phyloP scores from a whole-genome alignment of 2,113 vertebrate genomes.

The Chiloscyllium plagiosum region DNA sequence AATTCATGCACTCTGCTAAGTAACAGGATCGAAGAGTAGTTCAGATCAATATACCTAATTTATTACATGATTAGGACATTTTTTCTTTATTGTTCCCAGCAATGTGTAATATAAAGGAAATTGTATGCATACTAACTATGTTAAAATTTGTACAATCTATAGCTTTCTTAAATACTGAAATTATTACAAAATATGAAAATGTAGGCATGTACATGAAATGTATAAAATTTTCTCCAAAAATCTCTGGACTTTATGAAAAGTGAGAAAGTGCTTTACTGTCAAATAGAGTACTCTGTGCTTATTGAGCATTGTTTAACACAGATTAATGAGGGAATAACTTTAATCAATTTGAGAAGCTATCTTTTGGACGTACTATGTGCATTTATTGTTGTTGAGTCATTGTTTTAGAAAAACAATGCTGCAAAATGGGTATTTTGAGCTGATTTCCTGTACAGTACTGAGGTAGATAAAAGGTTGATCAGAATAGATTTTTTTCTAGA shows the following conservation, averaged over 20 bases:
- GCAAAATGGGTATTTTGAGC: constrained; percentile 33
- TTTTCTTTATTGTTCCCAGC: not conserved
- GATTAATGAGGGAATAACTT: not conserved
- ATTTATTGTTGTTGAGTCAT: constrained; percentile 28
- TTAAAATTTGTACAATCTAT: not conserved
- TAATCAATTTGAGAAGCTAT: not conserved
- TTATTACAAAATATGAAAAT: not conserved
- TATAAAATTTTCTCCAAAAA: not conserved
- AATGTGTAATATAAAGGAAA: not conserved
- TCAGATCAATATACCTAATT: not conserved
- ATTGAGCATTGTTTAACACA: not conserved
- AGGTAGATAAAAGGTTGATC: constrained; percentile 29
- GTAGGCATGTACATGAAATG: not conserved
- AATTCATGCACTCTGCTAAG: not conserved
- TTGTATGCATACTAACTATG: not conserved
- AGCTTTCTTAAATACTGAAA: not conserved
- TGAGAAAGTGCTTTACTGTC: not conserved
- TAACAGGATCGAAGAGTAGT: not conserved
- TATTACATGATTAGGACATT: not conserved
- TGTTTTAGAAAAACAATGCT: constrained; percentile 15
- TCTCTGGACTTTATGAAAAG: not conserved
- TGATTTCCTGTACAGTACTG: not conserved
- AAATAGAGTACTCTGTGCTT: not conserved
- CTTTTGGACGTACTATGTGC: not conserved
- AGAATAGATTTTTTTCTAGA: constrained; percentile 35